phyloP scores from a whole-genome alignment of 1,140 invertebrate genomes.

The Octopus bimaculoides region DNA sequence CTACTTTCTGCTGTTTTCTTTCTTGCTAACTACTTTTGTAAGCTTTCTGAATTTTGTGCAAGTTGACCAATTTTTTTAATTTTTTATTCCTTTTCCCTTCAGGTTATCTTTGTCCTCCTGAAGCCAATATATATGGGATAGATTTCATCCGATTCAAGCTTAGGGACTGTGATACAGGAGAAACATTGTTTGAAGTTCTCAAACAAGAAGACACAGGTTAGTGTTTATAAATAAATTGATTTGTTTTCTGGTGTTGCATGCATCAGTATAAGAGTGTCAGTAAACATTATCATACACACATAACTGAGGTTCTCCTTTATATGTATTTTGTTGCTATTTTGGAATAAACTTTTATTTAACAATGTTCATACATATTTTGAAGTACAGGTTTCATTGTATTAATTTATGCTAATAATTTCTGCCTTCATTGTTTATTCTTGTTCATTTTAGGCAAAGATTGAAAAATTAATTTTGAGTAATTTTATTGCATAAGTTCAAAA shows the following conservation, averaged over 20 bases:
- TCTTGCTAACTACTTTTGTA: background rate
- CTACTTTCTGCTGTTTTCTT: background rate
- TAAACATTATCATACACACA: too few relatives aligned
- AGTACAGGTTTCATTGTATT: too few relatives aligned
- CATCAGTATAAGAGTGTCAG: too few relatives aligned
- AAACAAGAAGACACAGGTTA: slow-evolving; percentile 69
- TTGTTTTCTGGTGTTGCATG: background rate
- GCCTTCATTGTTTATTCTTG: too few relatives aligned
- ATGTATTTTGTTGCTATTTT: too few relatives aligned
- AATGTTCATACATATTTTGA: too few relatives aligned
- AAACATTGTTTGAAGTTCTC: slow-evolving; percentile 93
- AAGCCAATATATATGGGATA: slow-evolving; percentile 96
- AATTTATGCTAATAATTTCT: too few relatives aligned
- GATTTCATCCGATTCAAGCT: slow-evolving; percentile 98
- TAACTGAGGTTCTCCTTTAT: too few relatives aligned
- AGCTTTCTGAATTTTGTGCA: background rate
- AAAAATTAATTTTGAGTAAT: too few relatives aligned
- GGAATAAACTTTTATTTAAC: too few relatives aligned
- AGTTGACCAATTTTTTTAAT: slow-evolving; percentile 43
- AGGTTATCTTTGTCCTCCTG: slow-evolving; percentile 90
- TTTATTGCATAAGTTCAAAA: too few relatives aligned
- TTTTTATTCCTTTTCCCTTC: slow-evolving; percentile 42
- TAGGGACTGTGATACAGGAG: slow-evolving; percentile 88
- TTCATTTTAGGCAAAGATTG: too few relatives aligned
- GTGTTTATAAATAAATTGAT: background rate